A percentile compares a stretch with the other conserved stretches of the same genome.
These are phyloP conservation scores for Crotalus horridus DNA, from an alignment of 2,113 vertebrate species.

Conservation along the genomic window DNA sequence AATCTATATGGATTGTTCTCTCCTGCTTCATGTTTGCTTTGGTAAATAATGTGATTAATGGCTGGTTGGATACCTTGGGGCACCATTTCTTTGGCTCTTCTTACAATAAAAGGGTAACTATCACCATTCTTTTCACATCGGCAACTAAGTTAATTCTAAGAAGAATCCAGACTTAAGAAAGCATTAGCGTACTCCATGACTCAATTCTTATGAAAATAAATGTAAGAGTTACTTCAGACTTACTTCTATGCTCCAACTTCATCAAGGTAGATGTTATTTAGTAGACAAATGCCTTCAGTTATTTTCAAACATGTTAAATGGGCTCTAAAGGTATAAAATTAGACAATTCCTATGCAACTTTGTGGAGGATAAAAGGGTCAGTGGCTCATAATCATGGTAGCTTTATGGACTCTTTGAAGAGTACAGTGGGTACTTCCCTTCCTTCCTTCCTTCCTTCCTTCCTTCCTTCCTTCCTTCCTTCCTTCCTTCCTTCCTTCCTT, in stretches of 20 bases:
- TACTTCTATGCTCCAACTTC: background rate
- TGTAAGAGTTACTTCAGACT: background rate
- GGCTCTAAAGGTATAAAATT: background rate
- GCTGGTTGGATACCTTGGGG: background rate
- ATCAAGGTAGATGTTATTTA: background rate
- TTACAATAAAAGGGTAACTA: background rate
- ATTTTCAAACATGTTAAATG: background rate
- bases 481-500: background rate
- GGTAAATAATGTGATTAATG: conserved; percentile 3
- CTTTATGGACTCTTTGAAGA: background rate
- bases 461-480: too few species aligned
- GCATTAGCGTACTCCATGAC: background rate
- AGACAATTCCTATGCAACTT: background rate
- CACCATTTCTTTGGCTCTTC: background rate
- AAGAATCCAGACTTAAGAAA: background rate
- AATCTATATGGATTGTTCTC: conserved; percentile 34
- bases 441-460: too few species aligned
- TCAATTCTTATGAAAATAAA: background rate
- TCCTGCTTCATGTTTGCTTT: conserved; percentile 8
- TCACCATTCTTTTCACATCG: background rate
- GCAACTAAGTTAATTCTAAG: background rate
- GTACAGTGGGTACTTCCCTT: background rate
- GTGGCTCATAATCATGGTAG: background rate
- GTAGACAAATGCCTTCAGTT: background rate
- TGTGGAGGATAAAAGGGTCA: background rate